Percentiles rank a stretch among this genome's conserved stretches.
Evolutionary conservation across 2,113 vertebrate species (phyloP).

Genomic region (Strix aluco): DNA sequence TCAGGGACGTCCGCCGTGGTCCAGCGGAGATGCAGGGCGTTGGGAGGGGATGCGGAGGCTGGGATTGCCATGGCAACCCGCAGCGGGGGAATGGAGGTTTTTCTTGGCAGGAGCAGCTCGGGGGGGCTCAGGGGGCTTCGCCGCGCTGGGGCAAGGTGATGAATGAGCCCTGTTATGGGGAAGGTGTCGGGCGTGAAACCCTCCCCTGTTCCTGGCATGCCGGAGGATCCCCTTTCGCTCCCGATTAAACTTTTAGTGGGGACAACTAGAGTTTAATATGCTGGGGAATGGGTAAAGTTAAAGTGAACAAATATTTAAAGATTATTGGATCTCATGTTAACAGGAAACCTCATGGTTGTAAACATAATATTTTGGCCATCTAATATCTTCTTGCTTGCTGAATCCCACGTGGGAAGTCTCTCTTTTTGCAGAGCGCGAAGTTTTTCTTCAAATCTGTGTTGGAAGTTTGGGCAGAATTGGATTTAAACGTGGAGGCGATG

Average conservation of each 20-base stretch:
- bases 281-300: constrained; percentile 31
- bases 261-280: neutral
- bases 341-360: constrained; percentile 14
- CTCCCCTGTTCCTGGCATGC: neutral
- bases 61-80: constrained; percentile 86
- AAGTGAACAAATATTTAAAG: constrained; percentile 63
- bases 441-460: neutral
- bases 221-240: neutral
- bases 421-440: accelerated
- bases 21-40: constrained; percentile 77
- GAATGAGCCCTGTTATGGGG: constrained; percentile 45
- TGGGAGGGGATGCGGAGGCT: constrained; percentile 73
- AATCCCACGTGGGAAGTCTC: neutral
- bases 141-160: neutral
- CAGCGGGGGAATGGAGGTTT: constrained; percentile 75
- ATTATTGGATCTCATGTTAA: constrained; percentile 17
- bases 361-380: neutral
- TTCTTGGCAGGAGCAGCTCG: constrained; percentile 20
- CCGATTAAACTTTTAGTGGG: neutral
- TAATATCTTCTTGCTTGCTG: neutral
- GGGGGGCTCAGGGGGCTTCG: neutral
- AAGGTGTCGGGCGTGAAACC: neutral
- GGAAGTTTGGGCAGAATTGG: neutral
- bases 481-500: neutral
- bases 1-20: constrained; percentile 6